Base-by-base conservation (phyloP, 2,797 vertebrate species). In the Sorex maritimensis region DNA sequence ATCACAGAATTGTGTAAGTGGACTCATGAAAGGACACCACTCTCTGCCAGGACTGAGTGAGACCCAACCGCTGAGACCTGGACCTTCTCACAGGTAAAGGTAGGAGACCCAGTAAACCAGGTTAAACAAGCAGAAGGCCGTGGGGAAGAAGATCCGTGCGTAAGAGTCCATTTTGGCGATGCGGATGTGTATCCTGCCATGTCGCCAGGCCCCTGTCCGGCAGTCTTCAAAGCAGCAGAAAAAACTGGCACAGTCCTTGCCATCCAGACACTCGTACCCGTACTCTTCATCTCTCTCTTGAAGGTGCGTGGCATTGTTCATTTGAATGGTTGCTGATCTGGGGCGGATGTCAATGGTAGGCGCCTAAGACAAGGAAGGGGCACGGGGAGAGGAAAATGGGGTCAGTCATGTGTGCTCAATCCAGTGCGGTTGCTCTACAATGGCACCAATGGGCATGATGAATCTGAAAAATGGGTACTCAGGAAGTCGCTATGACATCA, bases 201-300 rank as follows among this genome's bases (percentile, higher is more conserved):
- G 99, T 95, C 99, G 97, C 99, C 99, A 99, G 0, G 99, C 99
- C 90, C 99, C 99, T 0, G 99, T 99, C 97, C 99, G 99, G 96
- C 99, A 99, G 96, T 99, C 99, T 95, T 99, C 99, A 73, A 99
- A 99, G 97, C 99, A 99, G 98, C 99, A 99, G 98, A 99, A 99
- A 98, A 99, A 99, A 96, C 99, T 99, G 98, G 99, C 99, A 98
- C 99, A 99, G 99, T 99, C 99, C 98, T 99, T 99, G 94, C 99
- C 99, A 14, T 99, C 99, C 28, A 99, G 99, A 97, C 99, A 99
- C 92, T 99, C 99, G 0, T 99, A 99, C 0, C 99, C 99, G 0
- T 99, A 99, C 88, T 99, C 99, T 97, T 99, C 99, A 91, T 99
- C 99, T 67, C 99, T 98, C 98, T 99, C 99, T 98, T 99, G 99